Conservation (phyloP, 2,113 vertebrate species). For the Dromas ardeola region DNA sequence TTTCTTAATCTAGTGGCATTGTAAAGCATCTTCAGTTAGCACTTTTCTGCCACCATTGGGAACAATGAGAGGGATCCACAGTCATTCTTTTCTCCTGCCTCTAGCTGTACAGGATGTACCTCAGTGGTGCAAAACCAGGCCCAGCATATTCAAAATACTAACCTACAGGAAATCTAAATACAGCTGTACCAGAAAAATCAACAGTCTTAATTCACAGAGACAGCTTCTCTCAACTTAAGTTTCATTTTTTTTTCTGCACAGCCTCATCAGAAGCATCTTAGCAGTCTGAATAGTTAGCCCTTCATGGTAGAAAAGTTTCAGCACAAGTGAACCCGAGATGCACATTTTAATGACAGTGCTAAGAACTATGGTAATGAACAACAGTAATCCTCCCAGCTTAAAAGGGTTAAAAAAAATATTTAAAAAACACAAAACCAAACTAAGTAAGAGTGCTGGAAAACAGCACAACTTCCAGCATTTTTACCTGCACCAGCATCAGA, state of each 20-base stretch:
- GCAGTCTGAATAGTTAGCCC: neutral
- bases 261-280: neutral
- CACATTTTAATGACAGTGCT: neutral
- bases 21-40: neutral
- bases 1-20: neutral
- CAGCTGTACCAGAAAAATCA: neutral
- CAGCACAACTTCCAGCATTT: neutral
- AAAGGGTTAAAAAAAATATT: neutral
- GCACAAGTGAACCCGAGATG: neutral
- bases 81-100: neutral
- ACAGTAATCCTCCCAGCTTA: neutral
- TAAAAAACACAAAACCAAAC: neutral
- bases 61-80: neutral
- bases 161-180: neutral
- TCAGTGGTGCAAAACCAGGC: neutral
- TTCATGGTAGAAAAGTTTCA: neutral
- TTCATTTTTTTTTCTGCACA: neutral
- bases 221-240: neutral
- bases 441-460: neutral
- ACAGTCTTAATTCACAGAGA: neutral
- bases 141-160: neutral
- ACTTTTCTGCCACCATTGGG: neutral
- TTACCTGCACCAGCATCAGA: neutral
- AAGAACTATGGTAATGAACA: neutral
- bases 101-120: neutral